These are phyloP conservation scores for Phylloscopus trochiloides DNA, from an alignment of 2,113 vertebrate genomes.

Conservation along the genomic window DNA sequence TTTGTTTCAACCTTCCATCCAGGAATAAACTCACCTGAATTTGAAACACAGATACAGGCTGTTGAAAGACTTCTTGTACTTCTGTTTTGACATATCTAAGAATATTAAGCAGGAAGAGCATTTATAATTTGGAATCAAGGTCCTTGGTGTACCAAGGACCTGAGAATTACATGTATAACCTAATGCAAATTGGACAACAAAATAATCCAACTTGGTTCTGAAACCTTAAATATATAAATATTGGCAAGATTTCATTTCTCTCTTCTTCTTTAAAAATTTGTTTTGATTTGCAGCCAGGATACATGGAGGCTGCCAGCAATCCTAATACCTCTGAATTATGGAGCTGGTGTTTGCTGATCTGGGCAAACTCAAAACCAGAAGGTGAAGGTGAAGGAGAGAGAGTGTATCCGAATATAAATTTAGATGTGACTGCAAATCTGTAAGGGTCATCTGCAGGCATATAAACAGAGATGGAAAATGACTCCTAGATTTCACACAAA, in stretches of 20 bases:
- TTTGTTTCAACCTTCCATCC: not conserved
- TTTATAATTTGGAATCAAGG: not conserved
- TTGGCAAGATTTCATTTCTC: not conserved
- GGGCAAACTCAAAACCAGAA: not conserved
- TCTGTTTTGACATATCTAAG: not conserved
- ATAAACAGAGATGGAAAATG: not conserved
- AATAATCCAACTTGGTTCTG: not conserved
- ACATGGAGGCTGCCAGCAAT: not conserved
- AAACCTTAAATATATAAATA: not conserved
- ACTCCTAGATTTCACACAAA: not conserved
- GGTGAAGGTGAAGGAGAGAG: not conserved
- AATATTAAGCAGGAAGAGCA: not conserved
- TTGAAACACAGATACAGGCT: not conserved
- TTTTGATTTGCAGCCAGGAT: not conserved
- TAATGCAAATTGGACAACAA: accelerated
- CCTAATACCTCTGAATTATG: not conserved
- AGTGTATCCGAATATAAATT: not conserved
- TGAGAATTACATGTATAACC: not conserved
- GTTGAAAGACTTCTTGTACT: not conserved
- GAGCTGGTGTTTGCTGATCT: not conserved
- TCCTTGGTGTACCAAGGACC: not conserved
- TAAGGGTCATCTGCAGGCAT: not conserved
- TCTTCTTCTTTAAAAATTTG: not conserved
- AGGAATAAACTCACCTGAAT: not conserved
- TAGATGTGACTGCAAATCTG: not conserved